A percentile compares a stretch with the other conserved stretches of the same genome.
phyloP scores from a whole-genome alignment of 1,140 invertebrate genomes.

The Micrasema minimum region DNA sequence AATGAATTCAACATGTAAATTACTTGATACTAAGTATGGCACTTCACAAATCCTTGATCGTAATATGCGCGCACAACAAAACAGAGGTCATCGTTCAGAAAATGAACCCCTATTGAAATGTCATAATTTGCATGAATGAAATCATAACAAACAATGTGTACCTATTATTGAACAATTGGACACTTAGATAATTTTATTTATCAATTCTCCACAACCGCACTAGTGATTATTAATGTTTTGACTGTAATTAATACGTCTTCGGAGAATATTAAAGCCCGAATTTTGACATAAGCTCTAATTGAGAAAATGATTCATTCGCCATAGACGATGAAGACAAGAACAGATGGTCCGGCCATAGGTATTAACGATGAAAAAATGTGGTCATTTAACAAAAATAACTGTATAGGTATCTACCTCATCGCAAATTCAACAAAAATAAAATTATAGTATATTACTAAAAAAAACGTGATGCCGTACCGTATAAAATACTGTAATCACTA shows the following conservation, averaged over 20 bases:
- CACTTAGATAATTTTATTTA: neutral
- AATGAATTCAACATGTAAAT: slow-evolving; percentile 7
- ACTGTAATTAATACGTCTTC: neutral
- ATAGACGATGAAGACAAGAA: slow-evolving; percentile 14
- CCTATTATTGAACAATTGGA: slow-evolving; percentile 7
- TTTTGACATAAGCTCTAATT: slow-evolving; percentile 30
- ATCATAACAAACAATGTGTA: neutral
- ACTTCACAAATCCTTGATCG: slow-evolving; percentile 30
- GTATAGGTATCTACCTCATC: too few relatives aligned
- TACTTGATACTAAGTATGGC: neutral
- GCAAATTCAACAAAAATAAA: too few relatives aligned
- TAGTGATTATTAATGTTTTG: neutral
- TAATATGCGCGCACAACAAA: slow-evolving; percentile 26
- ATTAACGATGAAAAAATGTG: too few relatives aligned
- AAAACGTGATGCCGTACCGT: too few relatives aligned
- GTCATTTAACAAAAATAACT: too few relatives aligned
- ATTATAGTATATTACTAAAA: too few relatives aligned
- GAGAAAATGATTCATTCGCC: slow-evolving; percentile 24
- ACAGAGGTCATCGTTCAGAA: slow-evolving; percentile 39
- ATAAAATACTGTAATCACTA: too few relatives aligned
- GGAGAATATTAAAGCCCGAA: neutral
- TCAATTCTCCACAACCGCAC: neutral
- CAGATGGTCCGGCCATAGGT: too few relatives aligned
- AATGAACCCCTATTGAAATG: slow-evolving; percentile 36
- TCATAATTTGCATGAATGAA: slow-evolving; percentile 12